A percentile compares a stretch with the other conserved stretches of the same genome.
phyloP scores from a whole-genome alignment of 2,888 invertebrate species.

The Anticlea derivata region DNA sequence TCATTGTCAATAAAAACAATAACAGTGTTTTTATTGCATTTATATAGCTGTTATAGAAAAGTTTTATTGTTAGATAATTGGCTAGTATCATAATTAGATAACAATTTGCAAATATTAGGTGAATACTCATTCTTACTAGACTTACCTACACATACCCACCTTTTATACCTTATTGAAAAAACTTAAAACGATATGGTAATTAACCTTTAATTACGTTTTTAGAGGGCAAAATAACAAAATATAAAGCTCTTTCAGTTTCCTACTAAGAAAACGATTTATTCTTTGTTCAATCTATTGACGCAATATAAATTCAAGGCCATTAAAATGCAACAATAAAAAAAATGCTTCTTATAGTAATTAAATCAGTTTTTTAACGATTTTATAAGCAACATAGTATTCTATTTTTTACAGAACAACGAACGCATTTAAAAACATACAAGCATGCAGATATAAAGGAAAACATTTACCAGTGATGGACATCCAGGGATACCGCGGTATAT shows the following conservation, averaged over 20 bases:
- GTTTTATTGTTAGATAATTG: constrained; percentile 48
- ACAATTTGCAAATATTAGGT: constrained; percentile 42
- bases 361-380: background rate
- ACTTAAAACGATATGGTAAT: no score
- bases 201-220: background rate
- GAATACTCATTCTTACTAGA: constrained; percentile 46
- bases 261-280: background rate
- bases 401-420: constrained; percentile 39
- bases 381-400: background rate
- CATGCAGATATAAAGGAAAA: constrained; percentile 69
- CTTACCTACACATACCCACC: no score
- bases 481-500: constrained; percentile 97
- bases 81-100: constrained; percentile 28
- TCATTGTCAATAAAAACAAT: constrained; percentile 55
- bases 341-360: background rate
- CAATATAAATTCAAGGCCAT: background rate
- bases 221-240: background rate
- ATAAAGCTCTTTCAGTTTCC: background rate
- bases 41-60: constrained; percentile 46
- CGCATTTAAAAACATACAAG: constrained; percentile 33
- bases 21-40: constrained; percentile 56
- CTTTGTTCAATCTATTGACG: no score
- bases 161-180: no score
- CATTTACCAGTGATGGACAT: constrained; percentile 97
- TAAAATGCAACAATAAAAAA: background rate